These are phyloP conservation scores for Glyptemys insculpta DNA, from an alignment of 2,797 vertebrate species.

Conservation along the genomic window DNA sequence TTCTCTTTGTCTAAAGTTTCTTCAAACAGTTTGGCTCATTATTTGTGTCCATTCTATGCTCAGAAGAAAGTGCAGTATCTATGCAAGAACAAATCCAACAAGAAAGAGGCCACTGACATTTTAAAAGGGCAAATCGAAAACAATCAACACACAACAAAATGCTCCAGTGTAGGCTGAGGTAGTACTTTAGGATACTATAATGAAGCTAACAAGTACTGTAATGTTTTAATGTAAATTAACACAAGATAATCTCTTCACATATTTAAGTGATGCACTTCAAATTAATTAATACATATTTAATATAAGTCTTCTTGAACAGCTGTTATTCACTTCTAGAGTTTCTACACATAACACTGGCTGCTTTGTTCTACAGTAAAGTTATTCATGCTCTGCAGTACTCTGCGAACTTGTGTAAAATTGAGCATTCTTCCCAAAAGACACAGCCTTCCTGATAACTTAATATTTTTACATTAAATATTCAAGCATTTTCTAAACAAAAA, in stretches of 20 bases:
- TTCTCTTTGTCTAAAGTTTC: background rate
- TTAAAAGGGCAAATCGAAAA: slow-evolving; percentile 78
- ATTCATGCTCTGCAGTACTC: slow-evolving; percentile 66
- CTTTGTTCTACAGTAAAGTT: slow-evolving; percentile 76
- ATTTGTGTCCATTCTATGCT: background rate
- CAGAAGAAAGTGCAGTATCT: background rate
- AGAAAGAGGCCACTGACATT: slow-evolving; percentile 74
- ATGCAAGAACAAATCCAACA: slow-evolving; percentile 38
- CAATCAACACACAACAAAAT: slow-evolving; percentile 72
- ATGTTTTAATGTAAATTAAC: slow-evolving; percentile 79
- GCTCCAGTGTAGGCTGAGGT: slow-evolving; percentile 57
- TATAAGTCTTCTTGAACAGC: slow-evolving; percentile 78
- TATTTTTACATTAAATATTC: slow-evolving; percentile 75
- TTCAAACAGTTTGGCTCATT: background rate
- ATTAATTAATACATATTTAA: slow-evolving; percentile 81
- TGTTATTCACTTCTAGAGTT: slow-evolving; percentile 81
- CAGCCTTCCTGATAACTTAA: slow-evolving; percentile 73
- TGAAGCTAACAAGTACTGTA: slow-evolving; percentile 73
- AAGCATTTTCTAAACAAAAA: slow-evolving; percentile 74
- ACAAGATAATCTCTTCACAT: slow-evolving; percentile 78
- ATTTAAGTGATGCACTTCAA: slow-evolving; percentile 78
- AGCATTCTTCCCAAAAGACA: slow-evolving; percentile 69
- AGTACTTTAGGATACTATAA: slow-evolving; percentile 64
- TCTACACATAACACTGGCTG: slow-evolving; percentile 73
- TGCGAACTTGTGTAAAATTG: slow-evolving; percentile 68